phyloP scores from a whole-genome alignment of 2,113 vertebrate species.

The Cyanoramphus novaezelandiae region DNA sequence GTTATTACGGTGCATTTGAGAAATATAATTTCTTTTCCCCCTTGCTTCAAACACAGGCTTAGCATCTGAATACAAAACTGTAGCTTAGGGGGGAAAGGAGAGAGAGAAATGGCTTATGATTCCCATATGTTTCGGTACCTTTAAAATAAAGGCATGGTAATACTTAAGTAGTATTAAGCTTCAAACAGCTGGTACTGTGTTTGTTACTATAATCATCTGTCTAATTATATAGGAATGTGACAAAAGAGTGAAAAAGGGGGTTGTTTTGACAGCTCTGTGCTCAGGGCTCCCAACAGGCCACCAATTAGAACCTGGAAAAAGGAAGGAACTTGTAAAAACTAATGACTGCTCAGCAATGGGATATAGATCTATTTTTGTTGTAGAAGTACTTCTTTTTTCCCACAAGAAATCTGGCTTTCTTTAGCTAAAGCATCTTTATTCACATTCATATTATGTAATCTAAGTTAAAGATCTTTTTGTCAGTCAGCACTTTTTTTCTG shows the following conservation, averaged over 20 bases:
- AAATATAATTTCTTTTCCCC: not conserved
- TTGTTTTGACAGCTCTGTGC: slow-evolving; percentile 79
- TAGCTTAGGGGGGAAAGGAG: slow-evolving; percentile 18
- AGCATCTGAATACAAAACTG: slow-evolving; percentile 53
- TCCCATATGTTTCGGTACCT: slow-evolving; percentile 66
- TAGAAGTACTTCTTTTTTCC: not conserved
- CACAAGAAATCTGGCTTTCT: not conserved
- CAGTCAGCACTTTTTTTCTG: not conserved
- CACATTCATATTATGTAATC: not conserved
- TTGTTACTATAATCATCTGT: slow-evolving; percentile 80
- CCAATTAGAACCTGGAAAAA: slow-evolving; percentile 57
- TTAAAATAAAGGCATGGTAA: slow-evolving; percentile 62
- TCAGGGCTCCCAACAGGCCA: slow-evolving; percentile 54
- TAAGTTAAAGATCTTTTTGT: not conserved
- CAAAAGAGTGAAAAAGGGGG: slow-evolving; percentile 21
- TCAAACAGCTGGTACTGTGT: slow-evolving; percentile 80
- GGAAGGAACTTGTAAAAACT: slow-evolving; percentile 59
- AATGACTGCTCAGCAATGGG: not conserved
- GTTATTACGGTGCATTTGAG: slow-evolving; percentile 46
- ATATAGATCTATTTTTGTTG: slow-evolving; percentile 8
- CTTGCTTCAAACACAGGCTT: slow-evolving; percentile 34
- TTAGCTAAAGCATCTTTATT: not conserved
- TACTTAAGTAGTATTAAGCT: slow-evolving; percentile 75
- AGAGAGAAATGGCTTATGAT: slow-evolving; percentile 62
- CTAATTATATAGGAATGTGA: slow-evolving; percentile 86